phyloP scores from a whole-genome alignment of 2,113 vertebrate species.

The Rhagologus leucostigma region DNA sequence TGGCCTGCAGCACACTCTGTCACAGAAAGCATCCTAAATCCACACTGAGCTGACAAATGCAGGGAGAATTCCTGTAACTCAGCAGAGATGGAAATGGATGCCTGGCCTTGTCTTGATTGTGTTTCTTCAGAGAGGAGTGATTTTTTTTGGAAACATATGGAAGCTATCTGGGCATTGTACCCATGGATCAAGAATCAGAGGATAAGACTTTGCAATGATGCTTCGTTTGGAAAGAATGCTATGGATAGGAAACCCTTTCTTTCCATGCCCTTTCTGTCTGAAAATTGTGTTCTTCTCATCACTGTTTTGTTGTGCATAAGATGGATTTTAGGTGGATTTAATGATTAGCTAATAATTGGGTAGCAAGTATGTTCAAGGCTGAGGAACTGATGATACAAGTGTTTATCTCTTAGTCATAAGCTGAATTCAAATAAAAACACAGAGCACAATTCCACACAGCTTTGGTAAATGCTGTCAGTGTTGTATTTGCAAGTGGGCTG shows the following conservation, averaged over 20 bases:
- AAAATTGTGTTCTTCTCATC: background rate
- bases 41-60: background rate
- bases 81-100: background rate
- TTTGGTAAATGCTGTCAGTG: background rate
- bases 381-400: background rate
- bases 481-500: background rate
- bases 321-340: constrained; percentile 25
- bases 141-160: background rate
- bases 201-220: background rate
- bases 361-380: background rate
- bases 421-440: background rate
- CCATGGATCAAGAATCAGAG: background rate
- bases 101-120: background rate
- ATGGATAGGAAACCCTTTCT: background rate
- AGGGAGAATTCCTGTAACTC: background rate
- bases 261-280: background rate
- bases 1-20: background rate
- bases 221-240: background rate
- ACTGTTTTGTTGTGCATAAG: constrained; percentile 3
- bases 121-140: background rate
- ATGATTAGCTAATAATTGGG: constrained; percentile 23
- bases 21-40: background rate
- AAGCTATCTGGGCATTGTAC: constrained; percentile 20
- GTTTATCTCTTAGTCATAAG: constrained; percentile 22
- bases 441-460: background rate